Evolutionary conservation across 2,797 vertebrate genomes (phyloP).

Genomic region (Petrocephalus sullivani): DNA sequence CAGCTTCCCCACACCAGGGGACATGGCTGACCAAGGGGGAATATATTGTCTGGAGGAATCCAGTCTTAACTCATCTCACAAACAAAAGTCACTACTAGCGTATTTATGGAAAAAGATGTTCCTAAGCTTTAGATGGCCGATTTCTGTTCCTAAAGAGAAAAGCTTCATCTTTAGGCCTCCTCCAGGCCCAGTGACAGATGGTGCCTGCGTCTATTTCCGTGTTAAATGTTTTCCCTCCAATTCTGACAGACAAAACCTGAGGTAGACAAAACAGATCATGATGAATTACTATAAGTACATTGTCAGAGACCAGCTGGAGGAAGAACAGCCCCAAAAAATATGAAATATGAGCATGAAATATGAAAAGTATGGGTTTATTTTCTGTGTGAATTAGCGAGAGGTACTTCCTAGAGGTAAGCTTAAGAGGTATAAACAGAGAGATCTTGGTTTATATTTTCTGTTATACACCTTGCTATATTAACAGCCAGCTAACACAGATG

Average conservation of each 20-base stretch:
- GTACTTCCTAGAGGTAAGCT: neutral
- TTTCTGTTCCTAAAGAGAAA: constrained; percentile 35
- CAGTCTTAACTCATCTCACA: constrained; percentile 25
- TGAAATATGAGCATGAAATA: neutral
- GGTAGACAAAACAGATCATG: neutral
- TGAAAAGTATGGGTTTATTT: neutral
- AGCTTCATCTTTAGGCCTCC: neutral
- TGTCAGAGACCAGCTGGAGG: neutral
- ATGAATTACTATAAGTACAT: neutral
- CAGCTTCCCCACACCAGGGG: constrained; percentile 42
- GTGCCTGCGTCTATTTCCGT: constrained; percentile 15
- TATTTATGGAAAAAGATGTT: constrained; percentile 34
- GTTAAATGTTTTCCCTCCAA: constrained; percentile 10
- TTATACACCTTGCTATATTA: neutral
- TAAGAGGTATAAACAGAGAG: neutral
- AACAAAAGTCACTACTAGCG: constrained; percentile 23
- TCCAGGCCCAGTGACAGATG: neutral
- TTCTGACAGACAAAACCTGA: neutral
- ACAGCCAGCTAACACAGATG: neutral
- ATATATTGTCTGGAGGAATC: constrained; percentile 30
- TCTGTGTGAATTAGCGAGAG: neutral
- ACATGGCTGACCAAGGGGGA: constrained; percentile 41
- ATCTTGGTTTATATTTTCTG: neutral
- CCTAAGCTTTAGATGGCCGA: constrained; percentile 42
- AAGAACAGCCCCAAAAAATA: neutral